Evolutionary conservation across 2,113 vertebrate species (phyloP).

Genomic region (Axis porcinus): DNA sequence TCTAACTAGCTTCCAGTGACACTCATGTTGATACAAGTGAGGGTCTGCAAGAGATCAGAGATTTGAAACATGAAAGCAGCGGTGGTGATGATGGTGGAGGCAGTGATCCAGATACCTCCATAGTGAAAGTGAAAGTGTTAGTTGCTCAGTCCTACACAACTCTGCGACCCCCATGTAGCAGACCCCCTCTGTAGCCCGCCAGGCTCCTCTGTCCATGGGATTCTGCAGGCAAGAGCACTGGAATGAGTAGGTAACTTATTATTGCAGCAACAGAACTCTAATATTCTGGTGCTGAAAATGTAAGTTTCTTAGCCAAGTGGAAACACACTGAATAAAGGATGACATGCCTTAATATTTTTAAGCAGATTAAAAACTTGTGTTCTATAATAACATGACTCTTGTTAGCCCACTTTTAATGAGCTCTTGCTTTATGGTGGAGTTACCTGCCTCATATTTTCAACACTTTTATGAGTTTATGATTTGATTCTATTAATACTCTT

Average conservation of each 20-base stretch:
- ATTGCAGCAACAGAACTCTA: neutral
- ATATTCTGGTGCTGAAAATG: neutral
- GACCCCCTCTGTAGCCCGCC: neutral
- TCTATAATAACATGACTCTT: neutral
- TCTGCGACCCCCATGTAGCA: fast-evolving
- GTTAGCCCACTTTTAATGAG: neutral
- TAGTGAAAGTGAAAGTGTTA: neutral
- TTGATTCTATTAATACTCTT: neutral
- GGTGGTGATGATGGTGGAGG: neutral
- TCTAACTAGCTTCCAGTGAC: neutral
- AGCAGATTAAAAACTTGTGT: neutral
- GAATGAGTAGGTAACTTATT: neutral
- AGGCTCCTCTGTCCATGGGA: neutral
- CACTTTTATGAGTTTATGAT: neutral
- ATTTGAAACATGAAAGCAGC: neutral
- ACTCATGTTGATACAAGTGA: neutral
- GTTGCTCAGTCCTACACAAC: neutral
- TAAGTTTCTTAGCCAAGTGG: neutral
- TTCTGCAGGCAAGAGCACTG: neutral
- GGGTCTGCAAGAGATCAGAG: neutral
- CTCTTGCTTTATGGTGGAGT: neutral
- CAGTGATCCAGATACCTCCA: neutral
- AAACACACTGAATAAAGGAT: neutral
- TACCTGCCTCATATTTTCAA: neutral
- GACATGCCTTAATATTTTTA: neutral